Evolutionary conservation across 1,140 invertebrate genomes (phyloP), one percentile per base, ranked within the genome.

Genomic region (Zaprionus kolodkinae): DNA sequence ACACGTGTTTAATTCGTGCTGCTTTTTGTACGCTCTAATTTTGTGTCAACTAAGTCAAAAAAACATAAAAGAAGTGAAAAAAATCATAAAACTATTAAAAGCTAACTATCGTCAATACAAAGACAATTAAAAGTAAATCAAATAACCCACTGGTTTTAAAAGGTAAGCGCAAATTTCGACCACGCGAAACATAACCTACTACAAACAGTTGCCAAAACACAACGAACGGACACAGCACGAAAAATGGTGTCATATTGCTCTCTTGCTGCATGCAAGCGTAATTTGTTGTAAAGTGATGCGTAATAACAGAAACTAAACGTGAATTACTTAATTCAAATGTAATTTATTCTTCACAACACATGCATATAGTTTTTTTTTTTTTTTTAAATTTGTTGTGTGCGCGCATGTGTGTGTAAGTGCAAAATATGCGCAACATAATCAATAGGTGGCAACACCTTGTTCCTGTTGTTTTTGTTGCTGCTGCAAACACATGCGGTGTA

Each of bases 1-100:
- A 91, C 91, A 92, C 91, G 91, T 92, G 91, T 92, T 92, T 91
- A 91, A 88, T 79, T 78, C 77, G 72, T 85, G 79, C 68, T 77
- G 71, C 63, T 59, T 67, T 59, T 33, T 78, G 40, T 81, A 45
- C 66, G 50, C 68, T 77, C 55, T 43, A 81, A 75, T 74, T 71
- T 69, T 43, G 73, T 75, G 64, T 72, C 68, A 88, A 80, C 17
- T 60, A 56, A 59, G 57, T 57, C 64, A 60, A 75, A 80, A 76
- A 74, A 72, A 73, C 13, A 12, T 57, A 52, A 79, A 76, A 54
- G 11, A 21, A 63, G 65, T 71, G 52, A 76, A 79, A 74, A 76
- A 54, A 48, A 56, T 50, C 59, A 45, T 27, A 38, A 73, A 73
- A 64, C 33, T 35, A 69, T 50, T 64, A 43, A 43, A 74, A 48